Percentiles rank a stretch among this genome's conserved stretches.
Evolutionary conservation across 2,113 vertebrate genomes (phyloP).

Genomic region (Coreoperca whiteheadi): DNA sequence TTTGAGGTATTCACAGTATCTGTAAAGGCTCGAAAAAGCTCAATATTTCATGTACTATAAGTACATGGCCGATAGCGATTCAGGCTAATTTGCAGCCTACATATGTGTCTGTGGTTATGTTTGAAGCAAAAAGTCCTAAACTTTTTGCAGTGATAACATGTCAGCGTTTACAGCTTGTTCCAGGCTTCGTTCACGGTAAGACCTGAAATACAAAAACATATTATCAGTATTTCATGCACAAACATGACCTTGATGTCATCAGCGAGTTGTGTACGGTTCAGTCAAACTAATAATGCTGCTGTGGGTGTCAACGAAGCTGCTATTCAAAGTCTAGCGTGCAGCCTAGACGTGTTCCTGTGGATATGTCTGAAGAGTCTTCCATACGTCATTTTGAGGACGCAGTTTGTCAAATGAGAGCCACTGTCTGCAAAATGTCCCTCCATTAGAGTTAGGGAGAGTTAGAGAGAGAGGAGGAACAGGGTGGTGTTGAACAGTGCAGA

Average conservation of each 20-base stretch:
- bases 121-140: no score
- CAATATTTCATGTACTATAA: neutral
- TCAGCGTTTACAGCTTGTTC: neutral
- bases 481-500: constrained; percentile 51
- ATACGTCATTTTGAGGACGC: neutral
- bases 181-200: neutral
- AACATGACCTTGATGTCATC: neutral
- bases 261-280: neutral
- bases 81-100: neutral
- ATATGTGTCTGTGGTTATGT: neutral
- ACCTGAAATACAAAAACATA: neutral
- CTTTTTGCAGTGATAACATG: neutral
- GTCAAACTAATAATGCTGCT: accelerated
- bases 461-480: constrained; percentile 30
- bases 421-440: constrained; percentile 22
- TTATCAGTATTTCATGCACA: neutral
- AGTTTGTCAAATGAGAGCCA: constrained; percentile 12
- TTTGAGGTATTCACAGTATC: neutral
- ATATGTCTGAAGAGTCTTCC: neutral
- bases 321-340: neutral
- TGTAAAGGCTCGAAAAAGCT: neutral
- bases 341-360: neutral
- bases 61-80: neutral
- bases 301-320: neutral
- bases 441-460: constrained; percentile 1